A percentile compares a stretch with the other conserved stretches of the same genome.
Evolutionary conservation across 2,888 invertebrate genomes (phyloP).

Genomic region (Tortricodes alternella): DNA sequence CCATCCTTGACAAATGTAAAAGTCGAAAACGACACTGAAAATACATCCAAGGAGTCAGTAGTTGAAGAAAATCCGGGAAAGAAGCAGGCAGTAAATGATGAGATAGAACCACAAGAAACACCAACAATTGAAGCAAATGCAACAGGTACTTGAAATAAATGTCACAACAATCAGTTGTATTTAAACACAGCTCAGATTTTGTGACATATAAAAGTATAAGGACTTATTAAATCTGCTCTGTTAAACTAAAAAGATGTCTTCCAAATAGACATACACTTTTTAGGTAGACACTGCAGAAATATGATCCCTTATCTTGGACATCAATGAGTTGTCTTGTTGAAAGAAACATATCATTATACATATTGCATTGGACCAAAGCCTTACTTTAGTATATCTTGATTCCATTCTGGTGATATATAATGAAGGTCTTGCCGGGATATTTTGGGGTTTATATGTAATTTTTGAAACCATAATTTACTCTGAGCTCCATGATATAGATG

Average conservation of each 20-base stretch:
- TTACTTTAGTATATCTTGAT: too few species aligned
- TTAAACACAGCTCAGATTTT: neutral
- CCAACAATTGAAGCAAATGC: conserved; percentile 1
- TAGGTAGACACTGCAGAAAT: neutral
- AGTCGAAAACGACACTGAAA: neutral
- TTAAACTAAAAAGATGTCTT: neutral
- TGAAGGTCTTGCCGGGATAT: too few species aligned
- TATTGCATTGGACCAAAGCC: too few species aligned
- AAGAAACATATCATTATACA: too few species aligned
- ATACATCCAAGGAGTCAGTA: conserved; percentile 9
- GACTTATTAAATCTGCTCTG: neutral
- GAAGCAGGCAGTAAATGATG: neutral
- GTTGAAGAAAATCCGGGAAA: conserved; percentile 7
- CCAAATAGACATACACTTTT: neutral
- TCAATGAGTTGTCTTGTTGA: neutral
- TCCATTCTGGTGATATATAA: too few species aligned
- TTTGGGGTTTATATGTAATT: too few species aligned
- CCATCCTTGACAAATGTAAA: too few species aligned
- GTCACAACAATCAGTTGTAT: conserved; percentile 7
- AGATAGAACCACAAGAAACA: neutral
- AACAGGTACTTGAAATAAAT: conserved; percentile 15
- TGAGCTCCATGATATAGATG: too few species aligned
- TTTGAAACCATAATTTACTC: too few species aligned
- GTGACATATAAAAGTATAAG: neutral
- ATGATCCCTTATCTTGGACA: neutral